Base-by-base conservation (phyloP, 2,113 vertebrate genomes). In the Gobius niger region DNA sequence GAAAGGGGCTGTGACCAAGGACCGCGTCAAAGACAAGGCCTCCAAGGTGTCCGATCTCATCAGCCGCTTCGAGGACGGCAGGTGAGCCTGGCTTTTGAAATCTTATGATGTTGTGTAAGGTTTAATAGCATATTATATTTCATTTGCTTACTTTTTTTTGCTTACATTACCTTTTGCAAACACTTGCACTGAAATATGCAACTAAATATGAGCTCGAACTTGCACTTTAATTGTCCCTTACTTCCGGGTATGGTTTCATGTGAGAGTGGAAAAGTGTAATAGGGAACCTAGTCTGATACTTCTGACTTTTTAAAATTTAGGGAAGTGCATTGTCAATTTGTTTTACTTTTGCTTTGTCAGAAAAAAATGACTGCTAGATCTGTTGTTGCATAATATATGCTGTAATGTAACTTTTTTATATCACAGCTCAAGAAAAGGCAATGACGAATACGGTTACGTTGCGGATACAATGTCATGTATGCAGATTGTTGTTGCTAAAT, bases 11-110 rank as follows among this genome's bases (percentile, higher is more conserved):
- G 79, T 41, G 67, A 89, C 41, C 59, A 68, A 76, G 7, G 87
- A 87, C 46, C 83, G 69, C 57, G 4, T 16, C 54, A 78, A 57
- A 78, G 94, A 96, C 14, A 96, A 95, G 87, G 68, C 87, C 65
- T 94, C 91, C 82, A 98, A 97, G 89, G 95, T 98, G 68, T 97
- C 93, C 12, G 91, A 98, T 88, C 96, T 99, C 91, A 99, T 99
- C 93, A 96, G 92, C 82, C 96, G 82, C 77, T 99, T 99, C 89
- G 96, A 99, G 88, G 95, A 94, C 87, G 94, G 93, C 94, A 94
- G 95, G 97, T 99, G 92, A 12, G 82, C 2, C 0, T 11, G 63
- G 11, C 53, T 44, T 59, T 8, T 4, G 19, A 15, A 40, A 34
- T 34, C 24, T 34, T 34, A 34, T 34, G 24, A 34, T 34, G 24